A percentile compares a stretch with the other conserved stretches of the same genome.
These are phyloP conservation scores for Anser cygnoides DNA, from an alignment of 2,113 vertebrate genomes.

Conservation along the genomic window DNA sequence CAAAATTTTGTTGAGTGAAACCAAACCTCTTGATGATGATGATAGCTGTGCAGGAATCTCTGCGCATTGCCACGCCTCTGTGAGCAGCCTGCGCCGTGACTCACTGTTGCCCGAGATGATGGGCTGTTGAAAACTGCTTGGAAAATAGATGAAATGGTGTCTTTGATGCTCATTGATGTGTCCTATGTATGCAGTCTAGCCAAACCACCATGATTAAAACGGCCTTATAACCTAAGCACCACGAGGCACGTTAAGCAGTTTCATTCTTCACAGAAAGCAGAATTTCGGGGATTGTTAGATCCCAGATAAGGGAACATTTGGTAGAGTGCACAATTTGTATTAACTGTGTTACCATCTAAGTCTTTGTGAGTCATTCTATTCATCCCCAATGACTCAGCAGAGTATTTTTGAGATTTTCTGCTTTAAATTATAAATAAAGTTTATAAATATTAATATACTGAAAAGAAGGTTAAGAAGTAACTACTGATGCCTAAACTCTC, in stretches of 20 bases:
- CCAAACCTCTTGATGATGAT: not conserved
- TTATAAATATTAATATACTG: conserved; percentile 47
- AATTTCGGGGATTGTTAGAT: not conserved
- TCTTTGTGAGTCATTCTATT: conserved; percentile 47
- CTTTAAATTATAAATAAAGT: conserved; percentile 33
- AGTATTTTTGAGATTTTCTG: conserved; percentile 36
- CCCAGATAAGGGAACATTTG: not conserved
- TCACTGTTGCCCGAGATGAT: not conserved
- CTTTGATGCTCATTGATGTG: not conserved
- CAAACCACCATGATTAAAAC: not conserved
- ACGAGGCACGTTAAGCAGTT: not conserved
- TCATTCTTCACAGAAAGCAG: not conserved
- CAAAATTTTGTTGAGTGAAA: not conserved
- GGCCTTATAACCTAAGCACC: not conserved
- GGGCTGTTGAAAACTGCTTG: not conserved
- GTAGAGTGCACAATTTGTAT: not conserved
- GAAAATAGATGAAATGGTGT: not conserved
- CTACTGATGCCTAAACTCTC: not conserved
- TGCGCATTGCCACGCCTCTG: not conserved
- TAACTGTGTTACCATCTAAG: not conserved
- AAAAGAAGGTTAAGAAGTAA: conserved; percentile 20
- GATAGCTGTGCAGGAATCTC: not conserved
- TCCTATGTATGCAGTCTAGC: not conserved
- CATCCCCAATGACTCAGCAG: conserved; percentile 29
- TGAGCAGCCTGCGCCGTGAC: not conserved